phyloP scores from a whole-genome alignment of 2,888 invertebrate species.

The Alloplasta piceator region DNA sequence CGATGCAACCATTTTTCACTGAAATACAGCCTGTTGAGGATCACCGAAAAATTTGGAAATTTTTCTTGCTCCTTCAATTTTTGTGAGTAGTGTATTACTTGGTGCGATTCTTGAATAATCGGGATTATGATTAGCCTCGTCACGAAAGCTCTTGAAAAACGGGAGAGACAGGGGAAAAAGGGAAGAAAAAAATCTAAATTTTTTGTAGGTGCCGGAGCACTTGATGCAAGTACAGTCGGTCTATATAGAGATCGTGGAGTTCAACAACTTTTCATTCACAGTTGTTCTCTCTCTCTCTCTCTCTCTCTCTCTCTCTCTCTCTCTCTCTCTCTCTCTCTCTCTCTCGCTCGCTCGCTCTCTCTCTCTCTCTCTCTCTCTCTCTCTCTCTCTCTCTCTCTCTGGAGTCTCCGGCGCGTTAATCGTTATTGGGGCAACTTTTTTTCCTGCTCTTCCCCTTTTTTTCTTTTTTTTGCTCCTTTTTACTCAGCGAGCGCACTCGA shows the following conservation, averaged over 20 bases:
- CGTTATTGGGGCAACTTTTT: slow-evolving; percentile 46
- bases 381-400: neutral
- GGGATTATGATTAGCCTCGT: neutral
- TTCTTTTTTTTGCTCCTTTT: too few relatives aligned
- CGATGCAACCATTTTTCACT: too few relatives aligned
- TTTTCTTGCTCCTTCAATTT: too few relatives aligned
- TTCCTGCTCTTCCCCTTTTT: slow-evolving; percentile 1
- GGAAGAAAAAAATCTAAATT: slow-evolving; percentile 21
- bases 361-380: neutral
- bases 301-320: neutral
- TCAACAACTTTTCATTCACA: slow-evolving; percentile 38
- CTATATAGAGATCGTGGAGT: neutral
- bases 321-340: neutral
- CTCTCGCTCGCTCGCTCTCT: neutral
- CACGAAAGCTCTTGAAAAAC: slow-evolving; percentile 4
- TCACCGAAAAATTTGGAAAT: too few relatives aligned
- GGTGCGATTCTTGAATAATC: neutral
- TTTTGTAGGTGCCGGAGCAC: slow-evolving; percentile 15
- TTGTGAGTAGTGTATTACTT: too few relatives aligned
- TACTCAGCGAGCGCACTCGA: slow-evolving; percentile 6
- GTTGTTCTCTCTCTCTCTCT: neutral
- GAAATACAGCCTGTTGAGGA: too few relatives aligned
- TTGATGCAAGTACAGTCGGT: neutral
- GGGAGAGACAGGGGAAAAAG: neutral
- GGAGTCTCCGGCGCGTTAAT: slow-evolving; percentile 20